Percentiles rank a stretch among this genome's conserved stretches.
phyloP scores from a whole-genome alignment of 2,797 vertebrate species.

The Urocyon cinereoargenteus region DNA sequence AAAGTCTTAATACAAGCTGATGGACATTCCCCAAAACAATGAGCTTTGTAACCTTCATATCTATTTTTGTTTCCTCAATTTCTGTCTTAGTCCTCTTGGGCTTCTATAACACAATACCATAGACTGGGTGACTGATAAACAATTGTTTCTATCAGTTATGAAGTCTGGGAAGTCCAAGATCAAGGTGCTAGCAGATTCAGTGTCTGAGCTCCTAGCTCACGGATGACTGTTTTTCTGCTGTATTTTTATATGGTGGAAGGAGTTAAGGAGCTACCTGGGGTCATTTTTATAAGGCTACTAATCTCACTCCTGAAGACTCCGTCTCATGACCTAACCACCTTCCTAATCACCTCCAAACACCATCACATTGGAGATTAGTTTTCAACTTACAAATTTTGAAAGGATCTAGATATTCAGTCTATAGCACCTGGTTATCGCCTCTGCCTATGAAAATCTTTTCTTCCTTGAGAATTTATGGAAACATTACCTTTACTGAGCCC shows the following conservation, averaged over 20 bases:
- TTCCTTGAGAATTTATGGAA: not conserved
- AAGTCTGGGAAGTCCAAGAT: not conserved
- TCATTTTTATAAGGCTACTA: not conserved
- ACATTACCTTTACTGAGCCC: not conserved
- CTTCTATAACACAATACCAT: not conserved
- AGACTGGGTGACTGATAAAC: not conserved
- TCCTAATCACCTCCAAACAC: not conserved
- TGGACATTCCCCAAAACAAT: not conserved
- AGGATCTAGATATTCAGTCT: not conserved
- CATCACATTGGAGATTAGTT: not conserved
- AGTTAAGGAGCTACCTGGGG: not conserved
- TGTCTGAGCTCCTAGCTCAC: not conserved
- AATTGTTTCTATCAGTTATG: not conserved
- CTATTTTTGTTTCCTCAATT: not conserved
- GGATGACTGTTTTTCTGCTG: not conserved
- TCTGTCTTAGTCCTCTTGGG: not conserved
- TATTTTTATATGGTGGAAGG: not conserved
- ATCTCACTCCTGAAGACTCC: not conserved
- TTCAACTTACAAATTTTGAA: not conserved
- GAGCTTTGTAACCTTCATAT: not conserved
- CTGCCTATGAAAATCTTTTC: not conserved
- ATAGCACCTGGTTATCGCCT: not conserved
- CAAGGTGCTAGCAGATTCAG: not conserved
- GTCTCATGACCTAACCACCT: not conserved
- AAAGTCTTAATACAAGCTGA: not conserved